Percentiles rank a stretch among this genome's conserved stretches.
These are phyloP conservation scores for Limnothrissa miodon DNA, from an alignment of 2,113 vertebrate species.

Conservation along the genomic window DNA sequence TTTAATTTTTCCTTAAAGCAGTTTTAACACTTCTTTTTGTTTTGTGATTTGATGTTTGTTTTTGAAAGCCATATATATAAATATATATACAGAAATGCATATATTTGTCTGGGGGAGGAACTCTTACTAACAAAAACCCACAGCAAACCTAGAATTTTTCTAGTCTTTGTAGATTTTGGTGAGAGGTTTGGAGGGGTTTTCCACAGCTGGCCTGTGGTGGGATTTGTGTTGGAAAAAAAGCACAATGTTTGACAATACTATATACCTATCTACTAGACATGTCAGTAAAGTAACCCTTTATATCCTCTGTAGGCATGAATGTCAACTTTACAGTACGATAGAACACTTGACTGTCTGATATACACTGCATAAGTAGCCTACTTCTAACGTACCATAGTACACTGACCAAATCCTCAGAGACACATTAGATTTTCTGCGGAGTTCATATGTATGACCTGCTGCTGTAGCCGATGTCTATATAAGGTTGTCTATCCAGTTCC, in stretches of 20 bases:
- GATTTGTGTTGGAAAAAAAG: conserved; percentile 48
- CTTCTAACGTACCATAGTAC: background rate
- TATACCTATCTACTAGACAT: background rate
- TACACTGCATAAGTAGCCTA: conserved; percentile 21
- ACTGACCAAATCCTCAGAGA: background rate
- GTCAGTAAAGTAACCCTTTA: conserved; percentile 4
- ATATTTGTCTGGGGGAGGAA: background rate
- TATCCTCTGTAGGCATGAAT: conserved; percentile 10
- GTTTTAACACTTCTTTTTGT: background rate
- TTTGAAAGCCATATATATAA: background rate
- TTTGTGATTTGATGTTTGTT: background rate
- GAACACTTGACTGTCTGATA: background rate
- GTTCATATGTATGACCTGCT: background rate
- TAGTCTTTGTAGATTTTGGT: background rate
- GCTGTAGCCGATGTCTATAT: conserved; percentile 8
- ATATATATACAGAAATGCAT: background rate
- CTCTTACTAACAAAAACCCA: background rate
- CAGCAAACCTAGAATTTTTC: background rate
- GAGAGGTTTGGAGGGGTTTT: background rate
- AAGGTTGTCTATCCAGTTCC: conserved; percentile 2
- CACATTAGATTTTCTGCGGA: background rate
- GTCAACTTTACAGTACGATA: background rate
- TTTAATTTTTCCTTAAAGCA: background rate
- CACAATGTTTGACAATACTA: conserved; percentile 53
- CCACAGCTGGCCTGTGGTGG: conserved; percentile 64